Base-by-base conservation (phyloP, 2,113 vertebrate genomes). In the Emydura subglobosa region DNA sequence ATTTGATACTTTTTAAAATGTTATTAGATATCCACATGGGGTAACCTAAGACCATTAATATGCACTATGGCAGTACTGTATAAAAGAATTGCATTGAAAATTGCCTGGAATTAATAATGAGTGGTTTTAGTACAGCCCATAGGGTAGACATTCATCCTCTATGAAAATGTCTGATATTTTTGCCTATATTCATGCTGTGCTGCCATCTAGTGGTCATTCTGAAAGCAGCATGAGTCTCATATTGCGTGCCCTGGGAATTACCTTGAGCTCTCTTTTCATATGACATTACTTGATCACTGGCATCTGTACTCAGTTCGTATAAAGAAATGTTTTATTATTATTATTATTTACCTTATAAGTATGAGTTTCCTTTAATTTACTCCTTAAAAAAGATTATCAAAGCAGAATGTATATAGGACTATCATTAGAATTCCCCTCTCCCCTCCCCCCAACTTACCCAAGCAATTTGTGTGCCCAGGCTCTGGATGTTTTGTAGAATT, bases 151-250 rank as follows among this genome's bases (percentile, higher is more conserved):
- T 13, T 53, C 16, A 0, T 6, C 1, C 16, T 27, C 42, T 81
- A 1, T 1, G 39, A 47, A 49, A 5, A 47, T 4, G 0, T 4
- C 9, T 2, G 74, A 4, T 2, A 10, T 0, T 34, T 85, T 65
- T 4, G 9, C 3, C 61, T 54, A 74, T 9, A 85, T 80, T 34
- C 92, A 24, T 10, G 90, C 88, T 94, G 78, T 96, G 91, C 95
- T 97, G 97, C 96, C 97, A 93, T 68, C 96, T 97, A 80, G 92
- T 88, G 97, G 97, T 47, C 82, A 6, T 42, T 17, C 1, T 0
- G 39, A 4, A 55, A 89, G 42, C 16, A 5, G 7, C 19, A 1
- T 0, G 47, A 59, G 50, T 31, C 47, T 9, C 34, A 80, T 47
- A 1, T 92, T 3, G 9, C 39, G 1, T 2, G 13, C 0, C 51